phyloP scores from a whole-genome alignment of 1,140 invertebrate species.

The Anagrus nilaparvatae region DNA sequence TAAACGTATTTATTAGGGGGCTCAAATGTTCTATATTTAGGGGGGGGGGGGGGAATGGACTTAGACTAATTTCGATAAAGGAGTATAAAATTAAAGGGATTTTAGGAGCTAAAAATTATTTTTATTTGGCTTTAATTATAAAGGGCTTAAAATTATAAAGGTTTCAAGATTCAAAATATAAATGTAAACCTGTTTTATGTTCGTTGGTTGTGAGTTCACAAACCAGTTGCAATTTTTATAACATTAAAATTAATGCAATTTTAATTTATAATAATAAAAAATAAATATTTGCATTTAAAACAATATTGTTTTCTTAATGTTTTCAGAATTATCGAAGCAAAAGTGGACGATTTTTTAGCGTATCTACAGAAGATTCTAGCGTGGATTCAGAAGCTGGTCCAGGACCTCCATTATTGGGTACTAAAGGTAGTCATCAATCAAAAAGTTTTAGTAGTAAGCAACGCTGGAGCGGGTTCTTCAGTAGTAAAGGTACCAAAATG shows the following conservation, averaged over 20 bases:
- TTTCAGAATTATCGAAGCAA: conserved; percentile 43
- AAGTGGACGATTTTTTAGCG: conserved; percentile 50
- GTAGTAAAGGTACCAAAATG: conserved; percentile 54
- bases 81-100: too few relatives aligned
- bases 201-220: too few relatives aligned
- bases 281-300: not conserved
- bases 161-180: too few relatives aligned
- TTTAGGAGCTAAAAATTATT: too few relatives aligned
- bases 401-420: too few relatives aligned
- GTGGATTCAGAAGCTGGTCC: conserved; percentile 34
- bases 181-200: too few relatives aligned
- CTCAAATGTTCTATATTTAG: not conserved
- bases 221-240: too few relatives aligned
- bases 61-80: too few relatives aligned
- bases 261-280: not conserved
- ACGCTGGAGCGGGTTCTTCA: conserved; percentile 58
- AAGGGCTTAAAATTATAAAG: too few relatives aligned
- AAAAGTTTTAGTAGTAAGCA: conserved; percentile 51
- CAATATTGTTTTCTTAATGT: conserved; percentile 1
- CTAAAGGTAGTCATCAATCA: too few relatives aligned
- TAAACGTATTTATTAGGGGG: too few relatives aligned
- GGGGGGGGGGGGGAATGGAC: not conserved
- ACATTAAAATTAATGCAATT: not conserved
- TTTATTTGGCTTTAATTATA: too few relatives aligned
- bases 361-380: conserved; percentile 50